Evolutionary conservation across 2,797 vertebrate species (phyloP), one percentile per base, ranked within the genome.

Genomic region (Amblyopsis hoosieri): DNA sequence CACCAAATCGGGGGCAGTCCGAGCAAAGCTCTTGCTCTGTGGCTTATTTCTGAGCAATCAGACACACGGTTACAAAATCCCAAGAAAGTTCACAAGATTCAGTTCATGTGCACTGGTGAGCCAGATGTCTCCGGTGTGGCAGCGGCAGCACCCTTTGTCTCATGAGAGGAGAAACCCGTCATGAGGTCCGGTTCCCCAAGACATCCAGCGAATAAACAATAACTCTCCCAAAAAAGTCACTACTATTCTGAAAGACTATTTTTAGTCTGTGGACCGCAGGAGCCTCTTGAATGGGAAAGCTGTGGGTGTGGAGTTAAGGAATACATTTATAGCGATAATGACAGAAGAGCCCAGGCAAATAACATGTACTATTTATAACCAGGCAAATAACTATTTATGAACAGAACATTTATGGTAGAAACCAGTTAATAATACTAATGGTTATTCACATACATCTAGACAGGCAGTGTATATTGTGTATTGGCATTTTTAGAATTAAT

Each of bases 221-320:
- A 14, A 99, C 87, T 62, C 97, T 93, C 49, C 97, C 97, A 49
- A 99, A 99, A 91, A 99, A 96, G 90, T 99, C 97, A 0, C 93
- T 90, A 84, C 93, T 91, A 78, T 95, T 94, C 81, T 94, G 93
- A 81, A 99, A 97, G 1, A 93, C 93, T 92, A 99, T 93, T 88
- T 93, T 97, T 81, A 99, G 83, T 85, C 82, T 94, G 33, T 95
- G 91, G 72, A 95, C 87, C 19, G 79, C 76, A 46, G 89, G 83
- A 0, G 86, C 85, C 78, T 92, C 91, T 61, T 93, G 84, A 82
- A 97, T 91, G 81, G 91, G 90, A 93, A 99, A 99, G 52, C 86
- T 95, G 93, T 99, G 91, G 90, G 87, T 55, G 12, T 73, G 65
- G 68, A 81, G 82, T 96, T 77, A 98, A 97, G 95, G 2, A 42